These are phyloP conservation scores for Phyllotreta striolata DNA, from an alignment of 2,888 invertebrate genomes.

Conservation along the genomic window DNA sequence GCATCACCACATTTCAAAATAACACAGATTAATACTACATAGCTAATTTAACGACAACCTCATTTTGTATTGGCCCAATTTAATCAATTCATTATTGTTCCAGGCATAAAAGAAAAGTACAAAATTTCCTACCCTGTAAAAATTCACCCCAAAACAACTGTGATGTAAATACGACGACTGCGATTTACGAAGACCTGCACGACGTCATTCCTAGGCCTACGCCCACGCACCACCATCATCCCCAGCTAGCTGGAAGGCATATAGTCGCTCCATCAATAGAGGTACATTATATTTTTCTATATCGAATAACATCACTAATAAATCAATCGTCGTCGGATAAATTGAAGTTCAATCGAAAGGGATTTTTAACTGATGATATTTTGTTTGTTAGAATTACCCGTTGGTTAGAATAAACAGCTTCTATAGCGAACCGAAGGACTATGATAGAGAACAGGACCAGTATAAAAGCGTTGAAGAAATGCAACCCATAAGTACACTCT, in stretches of 20 bases:
- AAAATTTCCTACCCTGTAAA: slow-evolving; percentile 84
- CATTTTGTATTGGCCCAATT: not conserved
- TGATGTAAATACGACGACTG: slow-evolving; percentile 66
- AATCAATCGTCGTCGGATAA: too few relatives aligned
- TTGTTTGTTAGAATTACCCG: slow-evolving; percentile 36
- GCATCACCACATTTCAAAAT: too few relatives aligned
- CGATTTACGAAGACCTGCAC: slow-evolving; percentile 82
- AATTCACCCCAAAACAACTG: slow-evolving; percentile 70
- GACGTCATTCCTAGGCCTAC: slow-evolving; percentile 67
- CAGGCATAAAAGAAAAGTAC: slow-evolving; percentile 88
- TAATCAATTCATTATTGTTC: slow-evolving; percentile 56
- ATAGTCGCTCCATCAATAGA: slow-evolving; percentile 63
- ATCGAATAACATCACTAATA: too few relatives aligned
- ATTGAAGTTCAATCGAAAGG: not conserved
- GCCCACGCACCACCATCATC: slow-evolving; percentile 57
- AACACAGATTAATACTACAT: too few relatives aligned
- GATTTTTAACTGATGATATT: slow-evolving; percentile 21
- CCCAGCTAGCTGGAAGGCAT: slow-evolving; percentile 57
- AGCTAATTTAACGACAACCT: too few relatives aligned
- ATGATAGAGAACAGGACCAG: slow-evolving; percentile 27
- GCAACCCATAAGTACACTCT: slow-evolving; percentile 37
- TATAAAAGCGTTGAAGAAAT: slow-evolving; percentile 39
- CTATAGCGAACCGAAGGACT: slow-evolving; percentile 40
- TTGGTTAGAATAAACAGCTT: slow-evolving; percentile 36
- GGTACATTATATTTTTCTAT: slow-evolving; percentile 51